A percentile compares a stretch with the other conserved stretches of the same genome.
Conservation (phyloP, 1,140 invertebrate species). For the Zeugodacus cucurbitae region DNA sequence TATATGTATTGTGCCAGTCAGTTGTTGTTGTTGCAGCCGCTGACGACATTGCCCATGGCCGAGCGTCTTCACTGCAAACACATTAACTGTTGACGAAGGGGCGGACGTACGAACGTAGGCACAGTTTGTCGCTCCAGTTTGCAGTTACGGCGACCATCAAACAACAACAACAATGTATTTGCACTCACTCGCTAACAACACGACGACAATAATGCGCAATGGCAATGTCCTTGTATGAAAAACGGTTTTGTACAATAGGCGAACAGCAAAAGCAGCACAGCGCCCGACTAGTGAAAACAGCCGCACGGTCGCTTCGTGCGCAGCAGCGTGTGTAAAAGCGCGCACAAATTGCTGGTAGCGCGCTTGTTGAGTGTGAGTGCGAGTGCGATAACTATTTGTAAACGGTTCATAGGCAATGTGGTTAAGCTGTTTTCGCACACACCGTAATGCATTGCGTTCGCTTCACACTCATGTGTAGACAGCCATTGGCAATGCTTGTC, state of each 20-base stretch:
- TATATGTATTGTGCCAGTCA: neutral
- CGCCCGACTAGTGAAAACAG: neutral
- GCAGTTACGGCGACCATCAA: neutral
- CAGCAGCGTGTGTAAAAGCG: neutral
- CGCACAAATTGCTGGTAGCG: neutral
- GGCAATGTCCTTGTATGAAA: slow-evolving; percentile 65
- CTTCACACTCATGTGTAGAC: neutral
- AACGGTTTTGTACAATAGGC: slow-evolving; percentile 59
- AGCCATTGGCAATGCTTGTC: neutral
- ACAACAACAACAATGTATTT: neutral
- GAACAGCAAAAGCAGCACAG: slow-evolving; percentile 46
- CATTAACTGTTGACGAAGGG: too few relatives aligned
- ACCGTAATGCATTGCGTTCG: neutral
- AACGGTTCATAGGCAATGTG: neutral
- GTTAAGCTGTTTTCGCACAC: neutral
- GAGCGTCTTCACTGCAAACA: neutral
- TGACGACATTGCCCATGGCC: neutral
- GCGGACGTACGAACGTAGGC: neutral
- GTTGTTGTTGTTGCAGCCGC: neutral
- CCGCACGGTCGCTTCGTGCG: neutral
- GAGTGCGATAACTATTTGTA: neutral
- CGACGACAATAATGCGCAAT: slow-evolving; percentile 46
- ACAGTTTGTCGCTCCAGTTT: neutral
- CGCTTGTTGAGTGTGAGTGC: neutral
- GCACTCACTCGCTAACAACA: neutral